phyloP scores from a whole-genome alignment of 2,888 invertebrate genomes.

The Rhagonycha fulva region DNA sequence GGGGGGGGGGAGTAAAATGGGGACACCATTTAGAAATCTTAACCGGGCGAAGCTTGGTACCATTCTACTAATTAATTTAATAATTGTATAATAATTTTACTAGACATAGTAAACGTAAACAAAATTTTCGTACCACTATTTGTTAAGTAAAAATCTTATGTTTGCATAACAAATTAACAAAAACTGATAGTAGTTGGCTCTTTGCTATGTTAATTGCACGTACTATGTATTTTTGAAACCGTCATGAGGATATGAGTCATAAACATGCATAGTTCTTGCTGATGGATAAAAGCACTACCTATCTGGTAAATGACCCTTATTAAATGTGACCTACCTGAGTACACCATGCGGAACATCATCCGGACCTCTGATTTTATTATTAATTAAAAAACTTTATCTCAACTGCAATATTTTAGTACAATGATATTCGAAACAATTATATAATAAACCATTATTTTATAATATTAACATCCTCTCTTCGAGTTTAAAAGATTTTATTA shows the following conservation, averaged over 20 bases:
- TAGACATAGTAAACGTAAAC: neutral
- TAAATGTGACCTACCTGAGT: conserved; percentile 22
- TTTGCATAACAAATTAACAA: neutral
- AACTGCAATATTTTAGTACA: no score
- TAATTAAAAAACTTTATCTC: neutral
- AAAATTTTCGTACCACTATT: neutral
- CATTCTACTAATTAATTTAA: no score
- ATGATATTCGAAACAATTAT: no score
- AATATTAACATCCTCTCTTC: no score
- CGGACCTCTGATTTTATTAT: conserved; percentile 7
- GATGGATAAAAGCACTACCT: conserved; percentile 3
- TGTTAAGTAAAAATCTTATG: neutral
- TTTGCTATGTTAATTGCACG: neutral
- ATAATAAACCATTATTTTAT: no score
- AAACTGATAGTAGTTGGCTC: neutral
- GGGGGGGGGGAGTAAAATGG: no score
- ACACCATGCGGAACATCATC: conserved; percentile 22
- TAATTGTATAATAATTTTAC: no score
- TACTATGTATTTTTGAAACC: neutral
- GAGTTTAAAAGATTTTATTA: no score
- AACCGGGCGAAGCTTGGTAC: no score
- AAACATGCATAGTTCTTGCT: conserved; percentile 4
- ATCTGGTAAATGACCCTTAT: conserved; percentile 27
- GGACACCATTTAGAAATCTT: no score
- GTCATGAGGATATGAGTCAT: conserved; percentile 21